These are phyloP conservation scores for Eubucco bourcierii DNA, from an alignment of 2,113 vertebrate genomes.

Conservation along the genomic window DNA sequence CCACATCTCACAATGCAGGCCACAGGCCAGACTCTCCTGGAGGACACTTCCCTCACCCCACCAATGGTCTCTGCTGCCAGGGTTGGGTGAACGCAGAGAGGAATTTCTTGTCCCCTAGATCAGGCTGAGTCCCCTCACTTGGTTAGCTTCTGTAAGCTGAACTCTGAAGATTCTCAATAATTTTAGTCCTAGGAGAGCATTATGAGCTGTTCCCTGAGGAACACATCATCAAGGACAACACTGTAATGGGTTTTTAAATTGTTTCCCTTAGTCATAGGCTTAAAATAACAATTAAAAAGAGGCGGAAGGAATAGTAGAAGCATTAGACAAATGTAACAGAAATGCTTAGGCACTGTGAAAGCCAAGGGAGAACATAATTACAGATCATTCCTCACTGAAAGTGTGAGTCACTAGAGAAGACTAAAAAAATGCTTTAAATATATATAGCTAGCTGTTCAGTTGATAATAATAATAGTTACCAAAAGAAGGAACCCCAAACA, in stretches of 20 bases:
- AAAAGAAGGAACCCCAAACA: background rate
- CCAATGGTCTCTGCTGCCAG: background rate
- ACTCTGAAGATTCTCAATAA: conserved; percentile 15
- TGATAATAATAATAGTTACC: background rate
- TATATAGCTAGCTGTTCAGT: background rate
- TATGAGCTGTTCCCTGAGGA: background rate
- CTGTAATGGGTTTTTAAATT: conserved; percentile 30
- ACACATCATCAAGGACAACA: conserved; percentile 15
- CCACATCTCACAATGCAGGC: background rate
- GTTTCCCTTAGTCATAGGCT: conserved; percentile 48
- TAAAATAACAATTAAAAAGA: conserved; percentile 56
- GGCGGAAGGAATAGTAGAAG: background rate
- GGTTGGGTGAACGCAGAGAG: background rate
- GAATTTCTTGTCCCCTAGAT: background rate
- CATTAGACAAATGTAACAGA: conserved; percentile 10
- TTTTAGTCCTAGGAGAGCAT: background rate
- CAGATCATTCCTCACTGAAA: background rate
- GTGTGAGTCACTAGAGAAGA: conserved; percentile 9
- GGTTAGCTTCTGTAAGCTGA: conserved; percentile 2
- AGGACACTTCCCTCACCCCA: background rate
- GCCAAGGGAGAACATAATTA: conserved; percentile 26
- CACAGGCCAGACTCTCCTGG: background rate
- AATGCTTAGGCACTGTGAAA: conserved; percentile 31
- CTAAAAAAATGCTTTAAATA: background rate
- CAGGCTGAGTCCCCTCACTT: background rate